A percentile compares a stretch with the other conserved stretches of the same genome.
phyloP scores from a whole-genome alignment of 2,888 invertebrate species.

The Pantelozetes paolii region DNA sequence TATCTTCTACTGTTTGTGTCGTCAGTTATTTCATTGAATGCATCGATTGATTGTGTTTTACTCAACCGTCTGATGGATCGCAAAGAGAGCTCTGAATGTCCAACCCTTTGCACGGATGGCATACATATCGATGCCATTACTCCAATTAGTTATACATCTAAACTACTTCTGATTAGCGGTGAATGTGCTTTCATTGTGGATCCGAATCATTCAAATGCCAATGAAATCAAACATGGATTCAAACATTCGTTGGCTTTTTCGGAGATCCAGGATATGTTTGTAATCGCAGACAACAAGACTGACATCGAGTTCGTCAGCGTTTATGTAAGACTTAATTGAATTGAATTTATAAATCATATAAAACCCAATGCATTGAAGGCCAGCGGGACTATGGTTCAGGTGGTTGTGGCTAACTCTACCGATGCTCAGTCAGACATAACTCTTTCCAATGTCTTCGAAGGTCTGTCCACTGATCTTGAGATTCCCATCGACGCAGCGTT shows the following conservation, averaged over 20 bases:
- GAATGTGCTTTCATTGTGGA: not conserved
- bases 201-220: not conserved
- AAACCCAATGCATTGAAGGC: not conserved
- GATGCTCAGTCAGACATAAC: not conserved
- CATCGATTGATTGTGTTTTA: no score
- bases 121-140: not conserved
- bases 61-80: no score
- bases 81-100: not conserved
- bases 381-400: not conserved
- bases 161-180: not conserved
- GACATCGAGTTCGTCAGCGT: not conserved
- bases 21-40: no score
- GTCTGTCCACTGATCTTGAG: not conserved
- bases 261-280: not conserved
- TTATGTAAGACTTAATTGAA: not conserved
- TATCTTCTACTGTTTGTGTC: no score
- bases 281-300: not conserved
- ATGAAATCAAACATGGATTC: not conserved
- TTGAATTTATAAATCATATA: not conserved
- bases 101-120: not conserved
- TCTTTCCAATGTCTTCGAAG: not conserved
- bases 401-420: not conserved
- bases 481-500: not conserved
- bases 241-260: not conserved
- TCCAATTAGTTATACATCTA: not conserved